Evolutionary conservation across 1,140 invertebrate species (phyloP), one percentile per base, ranked within the genome.

Genomic region (Drosophila bifasciata): DNA sequence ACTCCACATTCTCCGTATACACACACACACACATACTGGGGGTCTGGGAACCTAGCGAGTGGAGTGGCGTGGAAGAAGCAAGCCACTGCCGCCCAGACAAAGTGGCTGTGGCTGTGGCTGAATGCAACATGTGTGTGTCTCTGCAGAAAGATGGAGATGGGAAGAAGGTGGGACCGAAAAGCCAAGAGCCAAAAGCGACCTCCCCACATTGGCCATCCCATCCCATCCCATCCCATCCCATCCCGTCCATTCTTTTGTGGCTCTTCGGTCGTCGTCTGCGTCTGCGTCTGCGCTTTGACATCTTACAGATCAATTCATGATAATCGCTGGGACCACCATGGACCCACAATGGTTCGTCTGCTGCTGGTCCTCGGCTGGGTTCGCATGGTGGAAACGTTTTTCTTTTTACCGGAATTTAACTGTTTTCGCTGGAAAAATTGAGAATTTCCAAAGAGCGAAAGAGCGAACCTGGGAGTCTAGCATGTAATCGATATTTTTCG

Each of bases 231-330:
- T 28, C 25, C 25, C 25, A 28, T 28, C 25, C 25, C 25, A 28
- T 28, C 25, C 28, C 28, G 9, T 11, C 32, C 51, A 67, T 78
- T 71, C 64, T 57, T 61, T 64, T 60, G 32, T 36, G 32, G 32
- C 32, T 36, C 32, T 11, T 36, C 32, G 64, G 70, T 66, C 77
- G 72, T 11, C 32, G 32, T 36, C 32, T 36, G 9, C 32, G 28
- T 32, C 23, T 25, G 5, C 8, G 32, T 36, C 84, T 88, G 83
- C 84, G 83, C 83, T 88, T 88, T 89, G 86, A 89, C 86, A 90
- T 86, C 86, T 89, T 83, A 89, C 86, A 89, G 86, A 90, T 89
- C 86, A 89, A 89, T 90, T 89, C 86, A 90, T 89, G 86, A 89
- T 89, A 89, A 89, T 90, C 86, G 86, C 48, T 77, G 84, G 80